Evolutionary conservation across 1,140 invertebrate genomes (phyloP), one percentile per base, ranked within the genome.

Genomic region (Luehdorfia chinensis): DNA sequence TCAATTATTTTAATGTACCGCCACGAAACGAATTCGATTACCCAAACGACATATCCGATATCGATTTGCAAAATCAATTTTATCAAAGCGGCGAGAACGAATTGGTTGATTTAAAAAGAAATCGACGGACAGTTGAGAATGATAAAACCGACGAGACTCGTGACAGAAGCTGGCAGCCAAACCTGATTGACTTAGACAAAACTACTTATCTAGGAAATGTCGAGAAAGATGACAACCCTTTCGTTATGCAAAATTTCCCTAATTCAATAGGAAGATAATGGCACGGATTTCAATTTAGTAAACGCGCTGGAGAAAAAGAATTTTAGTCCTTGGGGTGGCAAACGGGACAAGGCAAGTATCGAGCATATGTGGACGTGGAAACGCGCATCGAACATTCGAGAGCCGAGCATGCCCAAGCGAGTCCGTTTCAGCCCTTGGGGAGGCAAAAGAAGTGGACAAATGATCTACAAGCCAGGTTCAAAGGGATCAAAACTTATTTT

Each of bases 261-360:
- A 49, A 50, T 4, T 31, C 43, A 8, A n/a, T n/a, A n/a, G n/a
- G 65, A 73, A 6, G 66, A 68, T 0, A 78, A 75, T 28, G 47
- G 49, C 4, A 73, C 56, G 0, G 58, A 59, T 6, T 52, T 28
- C 14, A 55, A 62, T 4, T 15, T 62, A n/a, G 14, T 59, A 2
- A 52, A 54, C 5, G 41, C 61, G 0, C 43, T 55, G 15, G 71
- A 78, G 4, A 86, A 83, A 47, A 73, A 62, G 31, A 80, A 67
- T 47, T 86, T 86, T 21, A 86, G 79, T 16, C 83, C 83, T 0
- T 86, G 83, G 83, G 83, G 83, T 3, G 83, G 83, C 2, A 86
- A 86, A 39, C 48, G 81, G 21, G 60, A 63, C 11, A 66, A 60
- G 5, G 13, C 60, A 0, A 67, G 46, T 4, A 46, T 70, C 0